Conservation (phyloP, 2,888 invertebrate species). For the Macaria notata region DNA sequence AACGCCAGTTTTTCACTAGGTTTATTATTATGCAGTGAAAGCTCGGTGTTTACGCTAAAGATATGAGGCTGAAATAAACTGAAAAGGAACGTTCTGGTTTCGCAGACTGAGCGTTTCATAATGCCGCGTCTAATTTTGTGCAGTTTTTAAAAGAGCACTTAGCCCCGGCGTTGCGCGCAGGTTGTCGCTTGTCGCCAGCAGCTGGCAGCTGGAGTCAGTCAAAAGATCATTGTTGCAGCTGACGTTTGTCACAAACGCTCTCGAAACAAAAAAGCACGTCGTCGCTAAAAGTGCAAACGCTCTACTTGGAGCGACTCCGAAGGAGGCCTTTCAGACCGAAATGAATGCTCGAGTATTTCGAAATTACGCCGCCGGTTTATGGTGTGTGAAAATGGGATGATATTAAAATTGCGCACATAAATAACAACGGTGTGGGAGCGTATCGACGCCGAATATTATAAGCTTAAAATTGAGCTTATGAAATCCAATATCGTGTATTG, state of each 20-base stretch:
- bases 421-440: constrained; percentile 29
- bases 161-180: constrained; percentile 36
- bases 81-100: constrained; percentile 28
- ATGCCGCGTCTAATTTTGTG: constrained; percentile 56
- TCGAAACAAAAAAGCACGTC: constrained; percentile 44
- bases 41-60: constrained; percentile 29
- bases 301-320: constrained; percentile 35
- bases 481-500: constrained; percentile 19
- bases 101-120: constrained; percentile 36
- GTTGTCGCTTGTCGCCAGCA: constrained; percentile 39
- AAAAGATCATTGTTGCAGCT: constrained; percentile 71
- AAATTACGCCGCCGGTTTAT: constrained; percentile 58
- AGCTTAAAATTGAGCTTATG: constrained; percentile 23
- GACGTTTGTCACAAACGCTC: constrained; percentile 58
- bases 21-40: constrained; percentile 30
- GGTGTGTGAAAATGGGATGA: constrained; percentile 52
- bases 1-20: constrained; percentile 23
- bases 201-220: constrained; percentile 52
- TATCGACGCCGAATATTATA: constrained; percentile 28
- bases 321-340: constrained; percentile 53
- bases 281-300: constrained; percentile 48
- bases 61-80: constrained; percentile 28
- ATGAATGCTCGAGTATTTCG: constrained; percentile 56
- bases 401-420: constrained; percentile 37
- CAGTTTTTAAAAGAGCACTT: constrained; percentile 52